Conservation (phyloP, 2,113 vertebrate species). For the Monarcha castaneiventris region DNA sequence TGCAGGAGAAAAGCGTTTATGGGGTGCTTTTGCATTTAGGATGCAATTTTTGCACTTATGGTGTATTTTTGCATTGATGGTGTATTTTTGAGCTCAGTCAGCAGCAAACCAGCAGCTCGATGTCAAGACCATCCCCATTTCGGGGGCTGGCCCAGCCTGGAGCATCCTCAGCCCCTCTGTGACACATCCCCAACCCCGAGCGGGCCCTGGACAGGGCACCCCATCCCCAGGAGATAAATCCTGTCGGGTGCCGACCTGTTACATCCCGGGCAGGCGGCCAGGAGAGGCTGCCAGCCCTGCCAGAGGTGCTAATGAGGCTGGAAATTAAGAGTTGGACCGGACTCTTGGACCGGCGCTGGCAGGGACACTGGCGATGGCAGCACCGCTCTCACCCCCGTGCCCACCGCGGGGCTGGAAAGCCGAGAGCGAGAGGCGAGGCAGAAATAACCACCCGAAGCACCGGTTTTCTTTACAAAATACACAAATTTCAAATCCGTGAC, state of each 20-base stretch:
- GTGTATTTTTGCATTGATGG: neutral
- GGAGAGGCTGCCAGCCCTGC: neutral
- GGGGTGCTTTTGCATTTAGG: neutral
- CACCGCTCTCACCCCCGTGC: neutral
- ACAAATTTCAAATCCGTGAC: constrained; percentile 61
- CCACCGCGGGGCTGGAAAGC: rapidly evolving
- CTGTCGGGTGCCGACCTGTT: neutral
- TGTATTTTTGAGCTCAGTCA: neutral
- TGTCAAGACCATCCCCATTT: rapidly evolving
- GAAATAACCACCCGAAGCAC: neutral
- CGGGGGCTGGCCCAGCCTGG: neutral
- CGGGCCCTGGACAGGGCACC: rapidly evolving
- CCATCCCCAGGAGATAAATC: neutral
- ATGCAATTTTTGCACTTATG: neutral
- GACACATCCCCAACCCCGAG: rapidly evolving
- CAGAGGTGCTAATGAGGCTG: neutral
- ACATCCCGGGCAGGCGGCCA: neutral
- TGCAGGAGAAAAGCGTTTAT: neutral
- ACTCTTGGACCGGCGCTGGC: rapidly evolving
- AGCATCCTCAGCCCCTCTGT: neutral
- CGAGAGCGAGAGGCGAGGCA: neutral
- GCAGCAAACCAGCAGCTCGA: neutral
- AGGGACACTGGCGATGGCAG: neutral
- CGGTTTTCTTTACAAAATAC: constrained; percentile 72
- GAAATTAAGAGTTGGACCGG: neutral